Evolutionary conservation across 1,140 invertebrate genomes (phyloP).

Genomic region (Homarus americanus): DNA sequence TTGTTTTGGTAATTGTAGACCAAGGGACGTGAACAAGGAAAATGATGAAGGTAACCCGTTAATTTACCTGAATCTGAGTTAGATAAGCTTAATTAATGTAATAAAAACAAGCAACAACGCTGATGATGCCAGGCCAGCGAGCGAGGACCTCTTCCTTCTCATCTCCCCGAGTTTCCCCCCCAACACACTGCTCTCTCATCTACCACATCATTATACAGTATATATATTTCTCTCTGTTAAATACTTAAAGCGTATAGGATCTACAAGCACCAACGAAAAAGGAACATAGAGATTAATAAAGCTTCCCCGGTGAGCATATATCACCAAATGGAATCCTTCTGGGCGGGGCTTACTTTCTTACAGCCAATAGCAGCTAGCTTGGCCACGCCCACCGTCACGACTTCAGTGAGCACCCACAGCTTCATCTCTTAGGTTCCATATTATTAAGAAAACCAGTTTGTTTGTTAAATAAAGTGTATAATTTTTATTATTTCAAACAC

Average conservation of each 20-base stretch:
- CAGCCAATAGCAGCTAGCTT: conserved; percentile 38
- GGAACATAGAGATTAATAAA: conserved; percentile 44
- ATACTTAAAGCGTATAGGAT: not conserved
- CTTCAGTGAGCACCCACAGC: conserved; percentile 16
- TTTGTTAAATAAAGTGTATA: not conserved
- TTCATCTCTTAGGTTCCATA: not conserved
- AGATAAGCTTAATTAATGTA: conserved; percentile 54
- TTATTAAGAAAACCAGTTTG: not conserved
- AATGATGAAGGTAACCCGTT: conserved; percentile 43
- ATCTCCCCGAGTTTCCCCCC: not conserved
- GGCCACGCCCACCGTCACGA: conserved; percentile 58
- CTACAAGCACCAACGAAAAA: not conserved
- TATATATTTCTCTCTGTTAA: not conserved
- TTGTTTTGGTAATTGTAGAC: conserved; percentile 49
- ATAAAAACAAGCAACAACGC: conserved; percentile 33
- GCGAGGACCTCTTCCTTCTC: not conserved
- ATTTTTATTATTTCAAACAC: too few species aligned
- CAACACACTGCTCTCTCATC: too few species aligned
- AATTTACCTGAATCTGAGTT: conserved; percentile 49
- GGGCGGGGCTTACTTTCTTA: conserved; percentile 36
- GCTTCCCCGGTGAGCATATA: conserved; percentile 53
- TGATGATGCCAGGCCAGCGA: not conserved
- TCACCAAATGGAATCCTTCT: conserved; percentile 45
- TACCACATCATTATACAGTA: too few species aligned
- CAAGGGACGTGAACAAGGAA: conserved; percentile 39